These are phyloP conservation scores for Caenorhabditis brenneri DNA, from an alignment of 1,140 invertebrate species.

Conservation along the genomic window DNA sequence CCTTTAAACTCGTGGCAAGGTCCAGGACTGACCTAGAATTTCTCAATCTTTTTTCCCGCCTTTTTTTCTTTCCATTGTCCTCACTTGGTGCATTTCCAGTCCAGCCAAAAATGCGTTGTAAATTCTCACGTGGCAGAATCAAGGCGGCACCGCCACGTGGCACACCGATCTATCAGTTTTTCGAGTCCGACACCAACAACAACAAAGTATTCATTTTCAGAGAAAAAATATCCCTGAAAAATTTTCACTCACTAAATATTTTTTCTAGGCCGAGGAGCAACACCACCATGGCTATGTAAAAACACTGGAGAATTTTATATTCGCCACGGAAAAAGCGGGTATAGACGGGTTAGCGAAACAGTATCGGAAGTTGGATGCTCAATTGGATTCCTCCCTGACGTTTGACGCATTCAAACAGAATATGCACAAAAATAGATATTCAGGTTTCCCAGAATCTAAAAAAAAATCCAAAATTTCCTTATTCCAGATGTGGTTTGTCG, in stretches of 20 bases:
- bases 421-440: slow-evolving; percentile 47
- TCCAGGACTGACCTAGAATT: no score
- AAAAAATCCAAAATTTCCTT: not conserved
- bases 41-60: no score
- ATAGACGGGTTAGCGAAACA: slow-evolving; percentile 14
- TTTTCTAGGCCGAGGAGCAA: not conserved
- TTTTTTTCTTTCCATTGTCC: not conserved
- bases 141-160: slow-evolving; percentile 20
- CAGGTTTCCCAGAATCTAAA: not conserved
- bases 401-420: slow-evolving; percentile 30
- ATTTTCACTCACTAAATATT: no score
- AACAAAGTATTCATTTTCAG: no score
- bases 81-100: no score
- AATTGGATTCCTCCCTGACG: slow-evolving; percentile 1
- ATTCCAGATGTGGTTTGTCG: slow-evolving; percentile 35
- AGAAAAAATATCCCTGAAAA: not conserved
- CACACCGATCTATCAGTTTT: slow-evolving; percentile 27
- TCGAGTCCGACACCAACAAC: not conserved
- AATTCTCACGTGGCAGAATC: slow-evolving; percentile 3
- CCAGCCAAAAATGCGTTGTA: slow-evolving; percentile 33
- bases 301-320: not conserved
- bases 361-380: slow-evolving; percentile 2
- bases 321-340: not conserved
- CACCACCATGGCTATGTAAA: not conserved
- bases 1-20: no score